Conservation (phyloP, 1,140 invertebrate species). For the Chrysopa pallens region DNA sequence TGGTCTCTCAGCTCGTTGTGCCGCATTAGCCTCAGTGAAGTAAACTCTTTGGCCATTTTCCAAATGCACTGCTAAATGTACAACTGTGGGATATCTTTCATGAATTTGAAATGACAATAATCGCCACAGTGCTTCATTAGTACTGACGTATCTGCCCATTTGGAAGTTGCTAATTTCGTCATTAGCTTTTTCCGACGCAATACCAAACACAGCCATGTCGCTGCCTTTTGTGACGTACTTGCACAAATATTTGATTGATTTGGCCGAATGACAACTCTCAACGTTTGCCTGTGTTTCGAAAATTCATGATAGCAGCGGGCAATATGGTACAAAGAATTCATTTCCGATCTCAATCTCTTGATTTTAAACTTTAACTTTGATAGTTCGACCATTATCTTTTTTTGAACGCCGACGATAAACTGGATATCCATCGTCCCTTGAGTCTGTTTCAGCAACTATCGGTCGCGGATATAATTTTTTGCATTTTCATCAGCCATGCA, state of each 20-base stretch:
- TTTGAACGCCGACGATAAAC: conserved; percentile 6
- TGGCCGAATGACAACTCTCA: conserved; percentile 19
- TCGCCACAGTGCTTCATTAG: conserved; percentile 23
- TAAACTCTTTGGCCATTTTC: conserved; percentile 24
- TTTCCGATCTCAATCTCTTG: no score
- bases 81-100: conserved; percentile 21
- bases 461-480: conserved; percentile 12
- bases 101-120: conserved; percentile 20
- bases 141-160: conserved; percentile 23
- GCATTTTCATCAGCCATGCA: no score
- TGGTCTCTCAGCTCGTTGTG: conserved; percentile 11
- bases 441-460: conserved; percentile 11
- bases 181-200: conserved; percentile 16
- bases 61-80: conserved; percentile 23
- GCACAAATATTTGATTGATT: conserved; percentile 19
- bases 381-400: conserved; percentile 3
- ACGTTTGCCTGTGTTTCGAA: conserved; percentile 12
- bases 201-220: conserved; percentile 12
- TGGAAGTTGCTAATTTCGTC: conserved; percentile 21
- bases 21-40: conserved; percentile 16
- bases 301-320: no score
- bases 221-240: conserved; percentile 16
- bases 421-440: conserved; percentile 6
- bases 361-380: neutral
- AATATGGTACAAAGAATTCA: no score